Conservation (phyloP, 2,113 vertebrate species). For the Globicephala melas region DNA sequence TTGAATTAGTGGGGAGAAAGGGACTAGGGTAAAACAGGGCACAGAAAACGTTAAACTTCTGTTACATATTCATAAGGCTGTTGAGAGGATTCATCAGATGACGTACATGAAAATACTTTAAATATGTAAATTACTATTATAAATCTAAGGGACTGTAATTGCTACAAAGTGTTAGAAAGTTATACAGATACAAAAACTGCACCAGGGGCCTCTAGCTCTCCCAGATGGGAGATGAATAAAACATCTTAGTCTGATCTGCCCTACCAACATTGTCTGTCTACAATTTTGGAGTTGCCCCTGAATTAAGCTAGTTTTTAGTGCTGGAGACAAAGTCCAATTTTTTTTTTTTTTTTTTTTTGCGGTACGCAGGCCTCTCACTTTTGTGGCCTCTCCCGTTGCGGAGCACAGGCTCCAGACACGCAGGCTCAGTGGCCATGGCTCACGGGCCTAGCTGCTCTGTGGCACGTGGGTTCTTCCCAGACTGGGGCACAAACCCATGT, state of each 20-base stretch:
- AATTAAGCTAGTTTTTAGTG: slow-evolving; percentile 7
- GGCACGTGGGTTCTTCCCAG: no score
- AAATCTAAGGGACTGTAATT: background rate
- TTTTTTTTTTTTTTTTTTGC: background rate
- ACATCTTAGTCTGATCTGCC: background rate
- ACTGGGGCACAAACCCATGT: no score
- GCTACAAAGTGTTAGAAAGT: background rate
- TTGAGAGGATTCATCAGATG: background rate
- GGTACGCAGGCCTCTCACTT: no score
- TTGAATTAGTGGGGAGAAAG: background rate
- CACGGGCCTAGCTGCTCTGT: no score
- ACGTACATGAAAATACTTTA: background rate
- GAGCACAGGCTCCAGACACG: no score
- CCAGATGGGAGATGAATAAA: background rate
- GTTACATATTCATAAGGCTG: background rate
- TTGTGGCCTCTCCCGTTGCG: no score
- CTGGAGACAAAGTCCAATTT: background rate
- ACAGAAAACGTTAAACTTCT: background rate
- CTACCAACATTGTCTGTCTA: background rate
- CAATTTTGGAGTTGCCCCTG: background rate
- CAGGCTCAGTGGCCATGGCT: no score
- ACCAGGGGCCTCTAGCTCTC: background rate
- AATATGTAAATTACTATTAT: background rate
- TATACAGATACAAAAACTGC: background rate
- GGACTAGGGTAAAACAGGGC: background rate